These are phyloP conservation scores for Harpagoxenus sublaevis DNA, from an alignment of 2,888 invertebrate species.

Conservation along the genomic window DNA sequence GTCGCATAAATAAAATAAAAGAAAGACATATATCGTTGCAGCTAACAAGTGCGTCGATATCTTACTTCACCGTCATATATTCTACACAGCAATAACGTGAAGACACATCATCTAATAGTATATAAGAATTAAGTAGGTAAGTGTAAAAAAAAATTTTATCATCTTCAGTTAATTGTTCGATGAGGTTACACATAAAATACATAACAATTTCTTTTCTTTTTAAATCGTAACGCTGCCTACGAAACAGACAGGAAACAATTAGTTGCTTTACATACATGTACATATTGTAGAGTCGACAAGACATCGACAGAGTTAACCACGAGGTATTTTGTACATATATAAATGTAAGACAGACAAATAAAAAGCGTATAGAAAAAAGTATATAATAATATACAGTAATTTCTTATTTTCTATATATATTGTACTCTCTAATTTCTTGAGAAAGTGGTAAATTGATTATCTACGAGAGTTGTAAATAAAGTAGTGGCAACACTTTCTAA, in stretches of 20 bases:
- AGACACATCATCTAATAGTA: too few relatives aligned
- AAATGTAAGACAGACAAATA: neutral
- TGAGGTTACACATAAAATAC: neutral
- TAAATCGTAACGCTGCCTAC: neutral
- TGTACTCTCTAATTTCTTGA: neutral
- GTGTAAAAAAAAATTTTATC: neutral
- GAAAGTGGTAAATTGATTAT: neutral
- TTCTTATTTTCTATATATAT: neutral
- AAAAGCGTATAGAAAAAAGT: too few relatives aligned
- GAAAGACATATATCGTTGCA: neutral
- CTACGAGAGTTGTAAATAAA: neutral
- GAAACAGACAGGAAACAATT: neutral
- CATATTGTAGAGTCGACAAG: neutral
- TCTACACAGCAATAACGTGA: neutral
- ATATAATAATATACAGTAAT: too few relatives aligned
- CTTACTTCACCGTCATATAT: constrained; percentile 9
- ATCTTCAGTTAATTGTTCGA: neutral
- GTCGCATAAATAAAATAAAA: neutral
- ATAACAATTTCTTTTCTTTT: neutral
- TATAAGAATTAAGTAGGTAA: neutral
- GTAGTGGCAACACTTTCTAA: too few relatives aligned
- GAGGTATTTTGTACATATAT: neutral
- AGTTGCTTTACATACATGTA: neutral
- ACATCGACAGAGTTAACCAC: too few relatives aligned
- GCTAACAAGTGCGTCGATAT: neutral